Evolutionary conservation across 2,113 vertebrate species (phyloP), one percentile per base, ranked within the genome.

Genomic region (Bostrychus sinensis): DNA sequence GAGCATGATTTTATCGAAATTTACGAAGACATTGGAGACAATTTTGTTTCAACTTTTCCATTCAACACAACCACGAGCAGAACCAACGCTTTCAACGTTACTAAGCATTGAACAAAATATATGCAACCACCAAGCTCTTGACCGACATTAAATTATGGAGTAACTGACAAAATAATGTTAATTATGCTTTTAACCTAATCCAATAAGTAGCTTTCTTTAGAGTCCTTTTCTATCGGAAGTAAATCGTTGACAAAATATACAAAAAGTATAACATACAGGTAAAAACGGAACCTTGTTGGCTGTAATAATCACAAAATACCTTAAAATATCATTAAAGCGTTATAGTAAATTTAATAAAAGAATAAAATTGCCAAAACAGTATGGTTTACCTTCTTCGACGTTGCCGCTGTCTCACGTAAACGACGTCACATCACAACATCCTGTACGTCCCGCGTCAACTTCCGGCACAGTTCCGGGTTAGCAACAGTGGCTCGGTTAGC

Each of bases 371-470:
- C 16, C 26, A 34, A 3, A 11, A 34, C 17, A 32, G 17, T 11
- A 4, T 30, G 13, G 2, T 55, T 34, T 55, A 55, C 51, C 28
- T 55, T 34, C 17, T 32, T 30, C 16, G 28, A 48, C 16, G 25
- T 30, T 32, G 9, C 28, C 23, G 28, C n/a, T n/a, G 83, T 79
- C 84, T 76, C 75, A 0, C 8, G n/a, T 34, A 54, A 11, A 62
- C 72, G 69, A 72, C 78, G 80, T 78, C 80, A 54, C 16, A 2
- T 0, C 11, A 72, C 55, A 76, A 61, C 56, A 69, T 37, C 53
- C 32, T 28, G 9, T 55, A 7, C 7, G 11, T 30, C 6, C 17
- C n/a, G 17, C 19, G 9, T 11, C 28, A 9, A 34, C 53, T 55
- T 55, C 53, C 53, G 32, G 53, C 9, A 22, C 26, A 36, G 13